Conservation (phyloP, 1,140 invertebrate species). For the Tetramorium parvispinum region DNA sequence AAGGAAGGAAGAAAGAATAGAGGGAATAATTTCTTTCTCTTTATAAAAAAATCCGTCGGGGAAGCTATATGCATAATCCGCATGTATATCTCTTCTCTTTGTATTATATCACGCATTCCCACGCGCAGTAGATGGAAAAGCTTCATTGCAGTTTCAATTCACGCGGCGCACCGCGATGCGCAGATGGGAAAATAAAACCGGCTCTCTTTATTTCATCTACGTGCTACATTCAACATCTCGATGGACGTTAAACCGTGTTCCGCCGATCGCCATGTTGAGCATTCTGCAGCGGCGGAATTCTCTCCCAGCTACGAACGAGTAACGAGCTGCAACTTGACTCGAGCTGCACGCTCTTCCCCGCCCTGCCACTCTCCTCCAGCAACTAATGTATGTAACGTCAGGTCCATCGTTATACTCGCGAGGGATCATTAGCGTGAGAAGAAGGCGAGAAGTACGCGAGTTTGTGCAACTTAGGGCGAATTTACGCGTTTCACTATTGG, state of each 20-base stretch:
- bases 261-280: constrained; percentile 34
- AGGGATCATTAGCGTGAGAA: constrained; percentile 51
- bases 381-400: constrained; percentile 60
- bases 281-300: constrained; percentile 41
- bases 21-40: background rate
- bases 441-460: constrained; percentile 45
- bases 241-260: constrained; percentile 50
- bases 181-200: constrained; percentile 52
- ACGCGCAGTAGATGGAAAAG: background rate
- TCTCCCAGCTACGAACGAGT: constrained; percentile 41
- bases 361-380: background rate
- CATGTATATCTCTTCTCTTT: constrained; percentile 5
- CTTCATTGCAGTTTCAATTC: constrained; percentile 47
- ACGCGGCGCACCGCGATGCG: constrained; percentile 9
- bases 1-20: background rate
- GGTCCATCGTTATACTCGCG: constrained; percentile 54
- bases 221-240: constrained; percentile 46
- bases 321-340: constrained; percentile 59
- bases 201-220: constrained; percentile 50
- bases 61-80: constrained; percentile 25
- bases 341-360: background rate
- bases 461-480: constrained; percentile 47
- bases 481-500: constrained; percentile 48
- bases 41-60: background rate
- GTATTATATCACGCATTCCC: constrained; percentile 18